Conservation (phyloP, 2,797 vertebrate species). For the Molossus alvarezi region DNA sequence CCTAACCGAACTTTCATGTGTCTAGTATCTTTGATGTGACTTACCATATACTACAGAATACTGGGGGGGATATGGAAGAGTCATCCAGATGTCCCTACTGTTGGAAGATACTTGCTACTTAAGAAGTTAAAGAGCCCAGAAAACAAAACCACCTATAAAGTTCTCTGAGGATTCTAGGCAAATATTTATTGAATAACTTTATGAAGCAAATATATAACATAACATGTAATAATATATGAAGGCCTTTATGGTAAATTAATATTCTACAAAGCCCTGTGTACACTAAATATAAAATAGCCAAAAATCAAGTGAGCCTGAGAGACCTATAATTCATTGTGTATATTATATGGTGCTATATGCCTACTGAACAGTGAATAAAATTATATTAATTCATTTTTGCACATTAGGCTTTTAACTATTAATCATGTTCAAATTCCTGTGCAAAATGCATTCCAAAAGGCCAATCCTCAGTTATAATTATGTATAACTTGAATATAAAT, state of each 20-base stretch:
- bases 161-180: slow-evolving; percentile 76
- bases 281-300: slow-evolving; percentile 87
- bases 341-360: slow-evolving; percentile 77
- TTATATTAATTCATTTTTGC: slow-evolving; percentile 88
- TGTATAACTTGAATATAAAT: slow-evolving; percentile 91
- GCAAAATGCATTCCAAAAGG: slow-evolving; percentile 88
- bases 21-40: slow-evolving; percentile 56
- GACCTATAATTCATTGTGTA: slow-evolving; percentile 80
- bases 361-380: slow-evolving; percentile 80
- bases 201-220: slow-evolving; percentile 81
- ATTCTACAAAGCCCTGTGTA: slow-evolving; percentile 87
- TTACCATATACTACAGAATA: slow-evolving; percentile 68
- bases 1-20: slow-evolving; percentile 65
- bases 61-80: slow-evolving; percentile 52
- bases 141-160: slow-evolving; percentile 72
- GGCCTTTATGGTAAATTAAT: slow-evolving; percentile 83
- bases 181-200: slow-evolving; percentile 83
- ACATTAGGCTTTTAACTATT: slow-evolving; percentile 81
- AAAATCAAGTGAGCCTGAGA: slow-evolving; percentile 83
- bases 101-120: slow-evolving; percentile 64
- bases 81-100: slow-evolving; percentile 73
- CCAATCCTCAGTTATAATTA: slow-evolving; percentile 91
- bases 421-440: slow-evolving; percentile 85
- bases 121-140: slow-evolving; percentile 70
- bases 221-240: slow-evolving; percentile 78